Conservation (phyloP, 2,797 vertebrate species). For the Psittacula derbiana region DNA sequence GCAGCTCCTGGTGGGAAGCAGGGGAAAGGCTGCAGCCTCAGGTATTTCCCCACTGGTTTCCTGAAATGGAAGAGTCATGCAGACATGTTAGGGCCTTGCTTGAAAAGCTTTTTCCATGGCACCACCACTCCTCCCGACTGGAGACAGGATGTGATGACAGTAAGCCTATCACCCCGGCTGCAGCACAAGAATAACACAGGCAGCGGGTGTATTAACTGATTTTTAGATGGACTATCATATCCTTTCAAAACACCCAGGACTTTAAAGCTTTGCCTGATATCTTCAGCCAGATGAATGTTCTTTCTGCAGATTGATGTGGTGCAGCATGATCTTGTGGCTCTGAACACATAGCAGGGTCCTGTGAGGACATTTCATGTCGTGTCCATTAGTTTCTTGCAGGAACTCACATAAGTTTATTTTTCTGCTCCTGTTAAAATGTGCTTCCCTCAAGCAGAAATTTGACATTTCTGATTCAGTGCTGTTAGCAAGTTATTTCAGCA, state of each 20-base stretch:
- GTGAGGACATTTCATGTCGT: background rate
- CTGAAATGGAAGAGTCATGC: background rate
- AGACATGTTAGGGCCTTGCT: background rate
- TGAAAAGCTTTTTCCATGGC: background rate
- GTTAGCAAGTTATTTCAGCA: background rate
- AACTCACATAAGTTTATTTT: background rate
- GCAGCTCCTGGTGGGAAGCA: background rate
- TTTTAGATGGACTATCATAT: background rate
- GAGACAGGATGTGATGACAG: background rate
- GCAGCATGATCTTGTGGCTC: conserved; percentile 9
- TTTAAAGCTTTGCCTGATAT: background rate
- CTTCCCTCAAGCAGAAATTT: background rate
- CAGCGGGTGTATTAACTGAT: background rate
- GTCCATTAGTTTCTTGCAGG: background rate
- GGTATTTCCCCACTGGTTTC: background rate
- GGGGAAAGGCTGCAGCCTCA: background rate
- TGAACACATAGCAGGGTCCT: background rate
- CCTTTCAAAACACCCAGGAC: background rate
- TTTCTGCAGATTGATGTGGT: background rate
- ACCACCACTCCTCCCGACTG: accelerated
- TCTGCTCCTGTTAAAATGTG: background rate
- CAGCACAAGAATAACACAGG: background rate
- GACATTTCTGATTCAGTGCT: background rate
- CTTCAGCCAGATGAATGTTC: background rate
- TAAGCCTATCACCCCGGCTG: background rate